phyloP scores from a whole-genome alignment of 1,140 invertebrate genomes.

The Chlorops oryzae region DNA sequence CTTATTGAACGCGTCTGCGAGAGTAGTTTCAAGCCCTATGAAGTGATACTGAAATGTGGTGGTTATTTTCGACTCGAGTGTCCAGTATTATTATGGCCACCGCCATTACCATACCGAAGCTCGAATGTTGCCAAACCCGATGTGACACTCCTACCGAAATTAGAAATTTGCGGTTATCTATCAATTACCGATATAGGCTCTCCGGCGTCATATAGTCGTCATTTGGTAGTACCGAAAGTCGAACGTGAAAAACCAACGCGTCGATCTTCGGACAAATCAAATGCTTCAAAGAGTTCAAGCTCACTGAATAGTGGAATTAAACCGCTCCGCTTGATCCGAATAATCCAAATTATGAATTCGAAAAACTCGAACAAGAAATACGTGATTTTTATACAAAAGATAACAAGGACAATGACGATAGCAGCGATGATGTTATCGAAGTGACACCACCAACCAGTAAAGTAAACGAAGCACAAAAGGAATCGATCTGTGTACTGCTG shows the following conservation, averaged over 20 bases:
- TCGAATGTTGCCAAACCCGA: constrained; percentile 18
- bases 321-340: constrained; percentile 19
- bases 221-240: constrained; percentile 75
- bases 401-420: constrained; percentile 48
- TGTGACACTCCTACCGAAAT: constrained; percentile 51
- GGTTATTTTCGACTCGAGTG: constrained; percentile 59
- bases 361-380: constrained; percentile 49
- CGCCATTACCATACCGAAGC: constrained; percentile 51
- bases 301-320: background rate
- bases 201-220: constrained; percentile 85
- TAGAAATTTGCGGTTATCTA: constrained; percentile 78
- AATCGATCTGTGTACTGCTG: constrained; percentile 77
- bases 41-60: constrained; percentile 70
- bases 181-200: constrained; percentile 81
- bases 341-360: constrained; percentile 51
- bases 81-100: constrained; percentile 66
- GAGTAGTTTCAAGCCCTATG: constrained; percentile 70
- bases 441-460: constrained; percentile 39
- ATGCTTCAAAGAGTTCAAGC: background rate
- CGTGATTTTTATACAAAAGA: constrained; percentile 55
- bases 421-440: constrained; percentile 52
- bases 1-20: constrained; percentile 70
- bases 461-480: constrained; percentile 64
- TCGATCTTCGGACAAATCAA: constrained; percentile 27
- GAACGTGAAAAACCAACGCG: constrained; percentile 36